Evolutionary conservation across 2,888 invertebrate species (phyloP).

Genomic region (Agrotis puta): DNA sequence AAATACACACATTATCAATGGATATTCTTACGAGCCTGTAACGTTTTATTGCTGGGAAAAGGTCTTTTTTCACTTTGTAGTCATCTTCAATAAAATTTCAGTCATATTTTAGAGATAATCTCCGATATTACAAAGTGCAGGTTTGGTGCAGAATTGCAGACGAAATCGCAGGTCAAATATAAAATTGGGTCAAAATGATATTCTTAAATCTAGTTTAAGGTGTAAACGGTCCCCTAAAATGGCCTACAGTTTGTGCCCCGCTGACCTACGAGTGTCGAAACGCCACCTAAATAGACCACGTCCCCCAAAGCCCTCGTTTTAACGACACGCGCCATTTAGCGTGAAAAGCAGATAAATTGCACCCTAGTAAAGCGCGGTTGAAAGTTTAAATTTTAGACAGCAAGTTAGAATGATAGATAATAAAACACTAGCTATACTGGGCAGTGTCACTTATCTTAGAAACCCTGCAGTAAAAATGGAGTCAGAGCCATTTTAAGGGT

Average conservation of each 20-base stretch:
- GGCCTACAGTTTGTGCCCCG: background rate
- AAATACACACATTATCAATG: too few relatives aligned
- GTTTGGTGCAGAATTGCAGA: too few relatives aligned
- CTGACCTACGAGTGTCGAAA: conserved; percentile 18
- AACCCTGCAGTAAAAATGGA: background rate
- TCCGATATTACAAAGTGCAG: too few relatives aligned
- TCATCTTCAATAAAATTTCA: too few relatives aligned
- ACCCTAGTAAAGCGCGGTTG: conserved; percentile 8
- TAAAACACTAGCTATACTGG: background rate
- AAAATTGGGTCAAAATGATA: too few relatives aligned
- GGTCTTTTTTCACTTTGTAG: too few relatives aligned
- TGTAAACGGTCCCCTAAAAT: background rate
- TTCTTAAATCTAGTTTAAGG: background rate
- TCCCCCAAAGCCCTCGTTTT: conserved; percentile 22
- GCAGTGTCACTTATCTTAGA: background rate
- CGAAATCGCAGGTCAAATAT: too few relatives aligned
- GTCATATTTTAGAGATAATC: too few relatives aligned
- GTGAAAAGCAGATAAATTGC: conserved; percentile 36
- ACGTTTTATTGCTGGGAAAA: too few relatives aligned
- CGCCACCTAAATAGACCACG: conserved; percentile 29
- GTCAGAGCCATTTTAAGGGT: background rate
- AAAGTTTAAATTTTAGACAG: conserved; percentile 10
- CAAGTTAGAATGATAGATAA: background rate
- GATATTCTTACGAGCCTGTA: too few relatives aligned
- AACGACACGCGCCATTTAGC: conserved; percentile 42